Evolutionary conservation across 2,888 invertebrate species (phyloP).

Genomic region (Drymonia ruficornis): DNA sequence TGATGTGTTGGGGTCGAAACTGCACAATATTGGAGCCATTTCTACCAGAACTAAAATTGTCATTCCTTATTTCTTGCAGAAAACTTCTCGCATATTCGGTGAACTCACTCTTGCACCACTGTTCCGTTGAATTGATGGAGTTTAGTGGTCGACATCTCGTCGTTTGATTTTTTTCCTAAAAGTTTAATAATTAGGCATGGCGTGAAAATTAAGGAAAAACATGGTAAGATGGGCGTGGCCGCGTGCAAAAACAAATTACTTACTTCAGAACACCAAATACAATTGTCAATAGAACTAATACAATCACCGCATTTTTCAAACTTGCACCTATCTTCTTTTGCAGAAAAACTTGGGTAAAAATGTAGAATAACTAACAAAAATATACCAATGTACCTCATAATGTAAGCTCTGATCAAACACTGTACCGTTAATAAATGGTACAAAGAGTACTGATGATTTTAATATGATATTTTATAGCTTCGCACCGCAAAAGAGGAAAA

Average conservation of each 20-base stretch:
- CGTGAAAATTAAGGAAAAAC: too few species aligned
- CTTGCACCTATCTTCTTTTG: constrained; percentile 20
- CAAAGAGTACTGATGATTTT: neutral
- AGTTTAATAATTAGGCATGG: constrained; percentile 2
- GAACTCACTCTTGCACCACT: constrained; percentile 46
- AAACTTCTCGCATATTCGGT: constrained; percentile 33
- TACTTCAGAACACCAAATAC: constrained; percentile 67
- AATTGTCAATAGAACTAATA: constrained; percentile 50
- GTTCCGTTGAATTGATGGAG: constrained; percentile 8
- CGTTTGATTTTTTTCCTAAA: constrained; percentile 33
- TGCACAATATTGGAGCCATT: constrained; percentile 58
- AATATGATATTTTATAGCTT: neutral
- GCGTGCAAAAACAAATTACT: constrained; percentile 17
- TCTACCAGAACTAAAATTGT: constrained; percentile 28
- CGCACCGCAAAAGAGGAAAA: too few species aligned
- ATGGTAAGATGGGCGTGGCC: too few species aligned
- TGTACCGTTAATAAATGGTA: neutral
- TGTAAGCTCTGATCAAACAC: neutral
- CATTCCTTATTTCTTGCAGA: neutral
- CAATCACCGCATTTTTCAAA: constrained; percentile 58
- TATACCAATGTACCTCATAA: neutral
- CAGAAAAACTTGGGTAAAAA: neutral
- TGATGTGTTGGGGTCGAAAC: constrained; percentile 83
- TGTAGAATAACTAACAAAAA: neutral
- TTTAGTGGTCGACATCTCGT: constrained; percentile 42